Conservation (phyloP, 2,113 vertebrate genomes). For the Isurus oxyrinchus region DNA sequence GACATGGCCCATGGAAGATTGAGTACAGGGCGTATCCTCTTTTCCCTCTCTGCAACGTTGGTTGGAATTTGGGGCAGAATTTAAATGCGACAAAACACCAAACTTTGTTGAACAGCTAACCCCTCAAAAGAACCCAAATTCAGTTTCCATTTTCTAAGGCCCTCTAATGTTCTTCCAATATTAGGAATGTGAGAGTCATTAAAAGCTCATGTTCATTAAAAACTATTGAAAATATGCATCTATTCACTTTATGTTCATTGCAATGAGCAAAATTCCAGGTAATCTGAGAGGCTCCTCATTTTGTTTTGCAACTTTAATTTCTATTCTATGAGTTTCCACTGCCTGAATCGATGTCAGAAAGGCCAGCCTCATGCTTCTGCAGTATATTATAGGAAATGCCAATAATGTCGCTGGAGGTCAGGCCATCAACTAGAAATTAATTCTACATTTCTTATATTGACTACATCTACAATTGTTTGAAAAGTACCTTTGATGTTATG, state of each 20-base stretch:
- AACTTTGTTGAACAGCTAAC: background rate
- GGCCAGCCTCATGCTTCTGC: background rate
- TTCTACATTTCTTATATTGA: background rate
- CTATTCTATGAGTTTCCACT: background rate
- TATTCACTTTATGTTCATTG: background rate
- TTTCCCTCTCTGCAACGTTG: background rate
- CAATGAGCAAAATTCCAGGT: background rate
- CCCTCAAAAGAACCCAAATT: background rate
- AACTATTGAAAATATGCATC: background rate
- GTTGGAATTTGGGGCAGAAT: too few relatives aligned
- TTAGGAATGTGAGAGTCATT: background rate
- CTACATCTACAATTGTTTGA: conserved; percentile 11
- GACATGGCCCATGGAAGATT: background rate
- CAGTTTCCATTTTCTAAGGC: too few relatives aligned
- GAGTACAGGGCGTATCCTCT: background rate
- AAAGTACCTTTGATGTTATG: conserved; percentile 18
- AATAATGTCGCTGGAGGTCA: background rate
- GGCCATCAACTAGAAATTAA: background rate
- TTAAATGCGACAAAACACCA: background rate
- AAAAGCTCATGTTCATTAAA: background rate
- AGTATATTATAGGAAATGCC: background rate
- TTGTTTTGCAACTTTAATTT: background rate
- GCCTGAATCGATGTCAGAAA: background rate
- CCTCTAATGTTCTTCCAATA: background rate
- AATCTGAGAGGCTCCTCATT: background rate